These are phyloP conservation scores for Octopus sinensis DNA, from an alignment of 1,140 invertebrate species.

Conservation along the genomic window DNA sequence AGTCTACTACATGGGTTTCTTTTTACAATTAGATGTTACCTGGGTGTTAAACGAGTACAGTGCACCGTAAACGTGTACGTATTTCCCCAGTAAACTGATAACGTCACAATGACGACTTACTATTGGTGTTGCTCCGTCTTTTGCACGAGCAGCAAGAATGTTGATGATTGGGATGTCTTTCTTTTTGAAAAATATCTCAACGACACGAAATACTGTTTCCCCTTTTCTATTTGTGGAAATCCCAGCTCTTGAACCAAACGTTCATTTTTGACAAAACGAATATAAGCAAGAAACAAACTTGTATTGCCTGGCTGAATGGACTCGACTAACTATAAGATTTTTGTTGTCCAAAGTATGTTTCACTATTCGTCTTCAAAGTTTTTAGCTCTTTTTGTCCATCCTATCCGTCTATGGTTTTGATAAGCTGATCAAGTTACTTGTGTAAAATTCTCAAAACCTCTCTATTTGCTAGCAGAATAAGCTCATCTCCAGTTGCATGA, in stretches of 20 bases:
- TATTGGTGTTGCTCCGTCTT: background rate
- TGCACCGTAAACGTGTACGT: background rate
- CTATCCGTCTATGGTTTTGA: background rate
- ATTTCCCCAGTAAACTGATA: background rate
- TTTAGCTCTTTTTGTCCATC: background rate
- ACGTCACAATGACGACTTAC: background rate
- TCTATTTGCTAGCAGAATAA: background rate
- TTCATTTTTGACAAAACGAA: background rate
- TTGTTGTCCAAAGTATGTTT: background rate
- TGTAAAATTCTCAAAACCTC: background rate
- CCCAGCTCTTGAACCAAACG: background rate
- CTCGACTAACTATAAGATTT: background rate
- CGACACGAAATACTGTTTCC: background rate
- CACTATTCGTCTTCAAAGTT: background rate
- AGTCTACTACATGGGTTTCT: background rate
- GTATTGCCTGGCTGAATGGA: background rate
- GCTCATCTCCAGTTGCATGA: background rate
- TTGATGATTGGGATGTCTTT: background rate
- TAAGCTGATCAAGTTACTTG: background rate
- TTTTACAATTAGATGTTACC: background rate
- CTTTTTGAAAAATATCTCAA: background rate
- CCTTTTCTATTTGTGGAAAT: constrained; percentile 2
- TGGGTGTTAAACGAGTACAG: background rate
- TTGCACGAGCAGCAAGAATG: background rate
- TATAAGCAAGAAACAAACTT: background rate